Evolutionary conservation across 1,140 invertebrate genomes (phyloP).

Genomic region (Protaetia brevitarsis): DNA sequence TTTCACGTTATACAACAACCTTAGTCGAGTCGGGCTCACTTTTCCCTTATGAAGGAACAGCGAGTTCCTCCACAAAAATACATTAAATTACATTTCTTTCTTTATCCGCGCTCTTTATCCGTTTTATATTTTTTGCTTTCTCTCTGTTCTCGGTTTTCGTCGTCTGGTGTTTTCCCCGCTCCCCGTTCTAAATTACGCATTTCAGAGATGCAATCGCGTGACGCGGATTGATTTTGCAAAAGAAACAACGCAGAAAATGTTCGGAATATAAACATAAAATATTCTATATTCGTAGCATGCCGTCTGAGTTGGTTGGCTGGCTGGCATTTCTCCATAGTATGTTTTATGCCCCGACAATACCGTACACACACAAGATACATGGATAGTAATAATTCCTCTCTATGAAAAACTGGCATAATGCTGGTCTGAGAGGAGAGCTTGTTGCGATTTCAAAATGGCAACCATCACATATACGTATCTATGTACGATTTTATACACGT

Average conservation of each 20-base stretch:
- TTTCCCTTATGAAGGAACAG: background rate
- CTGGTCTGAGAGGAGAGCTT: conserved; percentile 30
- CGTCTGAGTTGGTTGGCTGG: background rate
- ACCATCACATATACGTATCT: conserved; percentile 24
- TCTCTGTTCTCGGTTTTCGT: background rate
- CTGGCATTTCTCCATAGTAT: conserved; percentile 39
- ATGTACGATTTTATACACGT: background rate
- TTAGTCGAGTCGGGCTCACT: background rate
- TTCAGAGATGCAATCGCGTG: background rate
- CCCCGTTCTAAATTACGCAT: background rate
- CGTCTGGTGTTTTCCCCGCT: background rate
- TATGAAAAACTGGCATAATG: conserved; percentile 39
- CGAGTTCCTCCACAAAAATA: background rate
- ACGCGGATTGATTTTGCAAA: background rate
- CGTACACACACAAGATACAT: conserved; percentile 23
- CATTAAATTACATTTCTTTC: background rate
- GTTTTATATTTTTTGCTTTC: no score
- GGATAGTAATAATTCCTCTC: conserved; percentile 31
- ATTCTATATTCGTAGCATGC: conserved; percentile 20
- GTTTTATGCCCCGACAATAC: conserved; percentile 36
- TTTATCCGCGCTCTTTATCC: no score
- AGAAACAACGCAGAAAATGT: conserved; percentile 1
- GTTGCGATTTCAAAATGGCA: conserved; percentile 40
- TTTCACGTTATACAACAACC: background rate
- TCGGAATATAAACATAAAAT: conserved; percentile 19